phyloP scores from a whole-genome alignment of 1,140 invertebrate species.

The Oncopodura yosiiana region DNA sequence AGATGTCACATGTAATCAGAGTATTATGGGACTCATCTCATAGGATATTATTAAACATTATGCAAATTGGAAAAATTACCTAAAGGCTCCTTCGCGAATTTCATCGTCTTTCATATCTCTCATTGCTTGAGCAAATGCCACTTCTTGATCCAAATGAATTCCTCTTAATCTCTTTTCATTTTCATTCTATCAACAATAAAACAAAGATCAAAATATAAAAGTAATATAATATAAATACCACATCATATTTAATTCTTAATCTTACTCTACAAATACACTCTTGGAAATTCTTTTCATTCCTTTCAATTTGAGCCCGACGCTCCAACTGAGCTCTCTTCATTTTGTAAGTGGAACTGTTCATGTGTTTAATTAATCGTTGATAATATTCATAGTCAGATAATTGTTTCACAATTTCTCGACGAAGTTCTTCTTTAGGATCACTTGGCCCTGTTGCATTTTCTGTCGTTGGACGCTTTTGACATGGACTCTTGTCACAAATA shows the following conservation, averaged over 20 bases:
- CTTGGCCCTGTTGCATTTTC: neutral
- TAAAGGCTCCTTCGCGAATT: slow-evolving; percentile 24
- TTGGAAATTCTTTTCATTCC: slow-evolving; percentile 26
- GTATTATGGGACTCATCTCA: too few relatives aligned
- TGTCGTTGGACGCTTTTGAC: neutral
- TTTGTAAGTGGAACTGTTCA: slow-evolving; percentile 16
- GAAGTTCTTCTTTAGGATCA: neutral
- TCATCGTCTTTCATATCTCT: slow-evolving; percentile 26
- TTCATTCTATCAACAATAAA: slow-evolving; percentile 23
- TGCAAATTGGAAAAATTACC: slow-evolving; percentile 5
- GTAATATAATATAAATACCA: neutral
- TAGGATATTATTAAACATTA: neutral
- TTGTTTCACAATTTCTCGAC: slow-evolving; percentile 15
- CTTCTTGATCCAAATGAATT: slow-evolving; percentile 19
- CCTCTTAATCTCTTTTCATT: slow-evolving; percentile 17
- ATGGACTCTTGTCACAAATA: neutral
- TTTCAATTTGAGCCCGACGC: slow-evolving; percentile 25
- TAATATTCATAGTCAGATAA: slow-evolving; percentile 10
- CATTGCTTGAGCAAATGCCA: slow-evolving; percentile 25
- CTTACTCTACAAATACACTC: slow-evolving; percentile 30
- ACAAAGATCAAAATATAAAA: neutral
- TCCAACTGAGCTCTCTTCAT: slow-evolving; percentile 26
- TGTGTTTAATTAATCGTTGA: slow-evolving; percentile 10
- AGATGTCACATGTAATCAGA: too few relatives aligned
- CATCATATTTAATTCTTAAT: neutral